A percentile compares a stretch with the other conserved stretches of the same genome.
These are phyloP conservation scores for Amia ocellicauda DNA, from an alignment of 2,113 vertebrate genomes.

Conservation along the genomic window DNA sequence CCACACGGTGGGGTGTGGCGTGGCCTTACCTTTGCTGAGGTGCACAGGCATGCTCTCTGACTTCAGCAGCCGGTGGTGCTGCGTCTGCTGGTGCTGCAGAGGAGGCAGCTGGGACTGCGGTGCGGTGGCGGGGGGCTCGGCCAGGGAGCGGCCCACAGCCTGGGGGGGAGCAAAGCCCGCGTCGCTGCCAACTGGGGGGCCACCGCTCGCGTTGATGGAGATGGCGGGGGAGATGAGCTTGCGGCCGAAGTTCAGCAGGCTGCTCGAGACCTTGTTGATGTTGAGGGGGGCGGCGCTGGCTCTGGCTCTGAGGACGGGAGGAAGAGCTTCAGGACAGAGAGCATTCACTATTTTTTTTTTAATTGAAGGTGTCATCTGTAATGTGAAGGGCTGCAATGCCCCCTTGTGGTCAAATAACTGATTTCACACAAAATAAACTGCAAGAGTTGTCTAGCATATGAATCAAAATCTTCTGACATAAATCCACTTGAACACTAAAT, in stretches of 20 bases:
- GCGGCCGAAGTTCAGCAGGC: conserved; percentile 88
- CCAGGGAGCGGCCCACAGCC: conserved; percentile 24
- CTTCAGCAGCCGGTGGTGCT: conserved; percentile 86
- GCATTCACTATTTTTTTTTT: no score
- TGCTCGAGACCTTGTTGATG: conserved; percentile 97
- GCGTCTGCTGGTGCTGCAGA: conserved; percentile 47
- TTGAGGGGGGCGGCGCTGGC: conserved; percentile 80
- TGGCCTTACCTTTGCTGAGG: conserved; percentile 84
- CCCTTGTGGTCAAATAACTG: no score
- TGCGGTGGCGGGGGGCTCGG: conserved; percentile 48
- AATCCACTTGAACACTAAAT: no score
- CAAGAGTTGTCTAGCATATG: no score
- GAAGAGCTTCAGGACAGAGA: no score
- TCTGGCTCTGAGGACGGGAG: conserved; percentile 41
- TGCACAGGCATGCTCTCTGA: conserved; percentile 97
- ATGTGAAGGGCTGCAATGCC: no score
- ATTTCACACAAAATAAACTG: no score
- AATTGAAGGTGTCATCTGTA: no score
- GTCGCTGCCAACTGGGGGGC: conserved; percentile 61
- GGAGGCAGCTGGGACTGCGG: conserved; percentile 43
- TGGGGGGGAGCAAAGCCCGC: conserved; percentile 43
- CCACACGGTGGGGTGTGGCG: not conserved
- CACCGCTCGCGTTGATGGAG: conserved; percentile 47
- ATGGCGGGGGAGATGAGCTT: conserved; percentile 89
- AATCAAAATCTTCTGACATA: no score